These are phyloP conservation scores for Cheilosia grossa DNA, from an alignment of 2,888 invertebrate species.

Conservation along the genomic window DNA sequence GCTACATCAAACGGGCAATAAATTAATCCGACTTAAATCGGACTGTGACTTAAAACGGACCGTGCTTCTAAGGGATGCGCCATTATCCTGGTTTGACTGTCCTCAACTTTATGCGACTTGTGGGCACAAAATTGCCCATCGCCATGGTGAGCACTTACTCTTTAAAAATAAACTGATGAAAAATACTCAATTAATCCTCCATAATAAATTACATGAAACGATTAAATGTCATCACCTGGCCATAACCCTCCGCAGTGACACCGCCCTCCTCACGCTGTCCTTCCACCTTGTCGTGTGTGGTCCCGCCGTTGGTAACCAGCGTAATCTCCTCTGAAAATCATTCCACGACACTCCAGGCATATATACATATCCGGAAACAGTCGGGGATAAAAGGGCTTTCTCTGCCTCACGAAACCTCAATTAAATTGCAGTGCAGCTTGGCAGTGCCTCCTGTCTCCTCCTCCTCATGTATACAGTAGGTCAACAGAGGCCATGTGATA, in stretches of 20 bases:
- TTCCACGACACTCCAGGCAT: conserved; percentile 55
- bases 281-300: conserved; percentile 46
- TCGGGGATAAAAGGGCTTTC: conserved; percentile 65
- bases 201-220: conserved; percentile 47
- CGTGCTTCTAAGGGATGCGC: too few species aligned
- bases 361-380: conserved; percentile 34
- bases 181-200: conserved; percentile 40
- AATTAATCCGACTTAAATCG: too few species aligned
- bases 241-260: conserved; percentile 46
- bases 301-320: conserved; percentile 29
- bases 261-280: conserved; percentile 32
- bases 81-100: too few species aligned
- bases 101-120: too few species aligned
- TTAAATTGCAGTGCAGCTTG: conserved; percentile 62
- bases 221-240: conserved; percentile 69
- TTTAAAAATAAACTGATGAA: conserved; percentile 10
- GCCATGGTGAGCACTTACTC: background rate
- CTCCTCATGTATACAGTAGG: conserved; percentile 22
- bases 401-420: conserved; percentile 70
- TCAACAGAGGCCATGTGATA: conserved; percentile 68
- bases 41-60: too few species aligned
- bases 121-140: too few species aligned
- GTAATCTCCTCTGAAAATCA: conserved; percentile 61
- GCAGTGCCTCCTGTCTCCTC: background rate
- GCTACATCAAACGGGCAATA: too few species aligned